Base-by-base conservation (phyloP, 2,113 vertebrate species). In the Pterocles burchelli region DNA sequence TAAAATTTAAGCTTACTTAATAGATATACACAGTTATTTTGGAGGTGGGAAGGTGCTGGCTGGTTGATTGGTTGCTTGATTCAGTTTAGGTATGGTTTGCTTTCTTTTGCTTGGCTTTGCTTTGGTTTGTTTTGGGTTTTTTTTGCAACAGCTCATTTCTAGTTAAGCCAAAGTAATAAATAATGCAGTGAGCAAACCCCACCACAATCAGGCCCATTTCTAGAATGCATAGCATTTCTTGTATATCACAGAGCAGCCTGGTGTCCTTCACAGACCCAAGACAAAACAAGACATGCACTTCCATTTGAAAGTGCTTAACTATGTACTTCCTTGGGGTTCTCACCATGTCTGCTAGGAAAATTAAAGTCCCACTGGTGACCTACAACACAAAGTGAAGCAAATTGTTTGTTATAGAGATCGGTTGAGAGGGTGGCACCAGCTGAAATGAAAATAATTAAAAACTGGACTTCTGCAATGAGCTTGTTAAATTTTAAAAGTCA, bases 401-500 rank as follows among this genome's bases (percentile, higher is more conserved):
- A 85, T 90, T 79, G 31, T 41, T 55, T 89, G 7, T 48, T 94
- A 82, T 1, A 63, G 66, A 89, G 20, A 94, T 33, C n/a, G 93
- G 25, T 25, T 2, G 5, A 36, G 34, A 83, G 43, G 62, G 43
- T 71, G 41, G 34, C 45, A 80, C 6, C 62, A 62, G 66, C 29
- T 89, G 59, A 88, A 82, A 95, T 78, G 66, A 97, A 92, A 92
- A 95, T 92, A 96, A 95, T 96, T 97, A 85, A 86, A 95, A 95
- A 13, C 28, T 52, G 45, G 18, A 59, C 58, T 96, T 89, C 70
- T 85, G 61, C 54, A 85, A 72, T 22, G 11, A 95, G 72, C 29
- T 93, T 95, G 95, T 94, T 96, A 96, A 93, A 95, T 97, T 95
- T 96, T 94, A 90, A 84, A 71, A 62, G 65, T 95, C 20, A 78